Base-by-base conservation (phyloP, 2,888 invertebrate genomes). In the Pristionchus japonicus region DNA sequence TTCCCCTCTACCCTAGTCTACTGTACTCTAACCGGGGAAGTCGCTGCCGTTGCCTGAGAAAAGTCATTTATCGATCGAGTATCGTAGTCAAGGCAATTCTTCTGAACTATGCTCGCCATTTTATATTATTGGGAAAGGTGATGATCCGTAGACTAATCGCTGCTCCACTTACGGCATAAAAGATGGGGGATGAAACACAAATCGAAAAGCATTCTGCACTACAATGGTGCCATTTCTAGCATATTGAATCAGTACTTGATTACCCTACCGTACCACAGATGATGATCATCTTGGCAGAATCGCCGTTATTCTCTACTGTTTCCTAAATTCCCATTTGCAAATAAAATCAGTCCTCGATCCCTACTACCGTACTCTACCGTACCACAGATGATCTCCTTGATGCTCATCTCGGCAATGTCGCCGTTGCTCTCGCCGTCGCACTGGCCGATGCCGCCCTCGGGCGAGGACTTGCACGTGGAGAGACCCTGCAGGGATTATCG, bases 301-400 rank as follows among this genome's bases (percentile, higher is more conserved):
- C 17, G 64, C 6, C 20, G 64, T 20, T n/a, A 6, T n/a, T 67
- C 31, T 23, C 67, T 15, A 3, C 17, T 7, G 20, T 27, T 67
- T n/a, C 27, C 27, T 23, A n/a, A 67, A 27, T 13, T 27, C 67
- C 34, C n/a, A 23, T 0, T 67, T 3, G n/a, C 27, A 3, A 17
- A 77, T 40, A 37, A 77, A 77, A 9, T 31, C 82, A 82, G 47
- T 40, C 49, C 17, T 61, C n/a, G 57, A 85, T 85, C 13, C 15
- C 40, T 27, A 7, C 49, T 70, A 52, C 77, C 80, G 47, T 31
- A 40, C 37, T 20, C 82, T 52, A 83, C 82, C 82, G 82, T 83
- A 94, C 99, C 99, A 95, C 98, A 99, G 93, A 99, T 97, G 93
- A 99, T 99, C 95, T 99, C 98, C 95, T 98, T 96, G 91, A 98